phyloP scores from a whole-genome alignment of 2,888 invertebrate genomes.

The Microchrysa polita region DNA sequence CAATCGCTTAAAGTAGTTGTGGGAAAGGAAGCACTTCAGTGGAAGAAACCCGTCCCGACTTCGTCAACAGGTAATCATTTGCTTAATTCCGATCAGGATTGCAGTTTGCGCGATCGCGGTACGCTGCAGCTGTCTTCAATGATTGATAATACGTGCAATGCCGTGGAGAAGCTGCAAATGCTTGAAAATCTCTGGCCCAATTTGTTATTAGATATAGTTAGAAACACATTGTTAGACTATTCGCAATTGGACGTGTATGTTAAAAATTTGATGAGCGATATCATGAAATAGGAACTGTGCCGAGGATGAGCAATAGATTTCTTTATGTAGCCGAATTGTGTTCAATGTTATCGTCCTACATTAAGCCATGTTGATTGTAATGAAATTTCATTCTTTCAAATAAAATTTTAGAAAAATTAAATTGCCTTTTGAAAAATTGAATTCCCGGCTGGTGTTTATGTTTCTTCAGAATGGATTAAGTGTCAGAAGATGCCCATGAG shows the following conservation, averaged over 20 bases:
- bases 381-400: too few species aligned
- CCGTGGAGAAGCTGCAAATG: slow-evolving; percentile 78
- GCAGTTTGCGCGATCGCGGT: slow-evolving; percentile 78
- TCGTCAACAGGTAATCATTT: neutral
- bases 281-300: slow-evolving; percentile 56
- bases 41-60: slow-evolving; percentile 62
- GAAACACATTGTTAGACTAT: slow-evolving; percentile 81
- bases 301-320: neutral
- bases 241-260: slow-evolving; percentile 83
- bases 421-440: too few species aligned
- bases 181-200: slow-evolving; percentile 82
- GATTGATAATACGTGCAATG: slow-evolving; percentile 78
- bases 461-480: too few species aligned
- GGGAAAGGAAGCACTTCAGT: slow-evolving; percentile 86
- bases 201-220: slow-evolving; percentile 79
- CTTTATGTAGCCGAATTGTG: slow-evolving; percentile 50
- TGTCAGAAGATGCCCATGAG: too few species aligned
- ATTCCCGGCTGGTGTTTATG: too few species aligned
- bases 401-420: too few species aligned
- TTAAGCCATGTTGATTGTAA: neutral
- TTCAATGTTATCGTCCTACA: slow-evolving; percentile 37
- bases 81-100: slow-evolving; percentile 69
- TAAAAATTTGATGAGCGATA: slow-evolving; percentile 66
- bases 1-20: slow-evolving; percentile 82
- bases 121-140: slow-evolving; percentile 75